Base-by-base conservation (phyloP, 2,113 vertebrate species). In the Loxodonta africana region DNA sequence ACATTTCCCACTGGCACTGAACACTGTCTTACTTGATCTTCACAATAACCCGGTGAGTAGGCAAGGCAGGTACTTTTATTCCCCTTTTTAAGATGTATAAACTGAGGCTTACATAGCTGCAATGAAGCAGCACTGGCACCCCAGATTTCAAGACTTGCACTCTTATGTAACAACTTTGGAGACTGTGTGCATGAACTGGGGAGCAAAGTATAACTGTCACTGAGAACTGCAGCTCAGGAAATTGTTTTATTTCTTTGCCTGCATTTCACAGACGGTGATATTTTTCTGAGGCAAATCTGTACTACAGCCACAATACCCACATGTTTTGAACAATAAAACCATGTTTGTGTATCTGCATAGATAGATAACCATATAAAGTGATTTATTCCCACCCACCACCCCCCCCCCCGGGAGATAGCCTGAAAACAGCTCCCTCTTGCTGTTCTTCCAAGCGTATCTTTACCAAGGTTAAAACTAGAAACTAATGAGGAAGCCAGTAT, bases 401-500 rank as follows among this genome's bases (percentile, higher is more conserved):
- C 0, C 20, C 37, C 4, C 25, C 5, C 44, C 33, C 25, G 74
- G 44, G 37, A 81, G 82, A 74, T 41, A 41, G 51, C 67, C 85
- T 80, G 53, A 63, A 76, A 95, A 95, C 87, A 97, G 86, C 91
- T 82, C 92, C 89, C 94, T 30, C 96, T 96, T 67, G 88, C 83
- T 20, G 94, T 51, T 6, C 23, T 81, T n/a, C 0, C 0, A 73
- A 91, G 57, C 1, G 15, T 15, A 15, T 2, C 7, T 83, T 88
- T 30, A 2, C 37, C 48, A 23, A 17, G 69, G 26, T 74, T 74
- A 63, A 83, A 48, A 25, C 15, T 20, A n/a, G 4, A 44, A 67
- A 84, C 33, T 26, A 15, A 10, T 4, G 4, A 23, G 10, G n/a
- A 14, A 46, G 57, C 23, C 23, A 5, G 20, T 4, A 23, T 73